phyloP scores from a whole-genome alignment of 2,113 vertebrate genomes.

The Emydura subglobosa region DNA sequence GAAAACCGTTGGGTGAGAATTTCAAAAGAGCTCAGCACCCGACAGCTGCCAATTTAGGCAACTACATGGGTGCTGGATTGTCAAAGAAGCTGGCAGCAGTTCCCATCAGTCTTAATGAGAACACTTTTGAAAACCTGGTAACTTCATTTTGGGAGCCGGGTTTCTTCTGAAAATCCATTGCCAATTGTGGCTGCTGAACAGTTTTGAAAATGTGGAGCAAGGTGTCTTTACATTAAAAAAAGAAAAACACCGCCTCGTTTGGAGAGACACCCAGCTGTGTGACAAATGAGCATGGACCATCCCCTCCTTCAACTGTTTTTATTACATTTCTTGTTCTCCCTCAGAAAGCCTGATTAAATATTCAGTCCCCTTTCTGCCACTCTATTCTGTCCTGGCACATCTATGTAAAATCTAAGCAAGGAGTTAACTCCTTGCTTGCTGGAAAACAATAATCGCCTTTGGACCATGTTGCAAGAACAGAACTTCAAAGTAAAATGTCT shows the following conservation, averaged over 20 bases:
- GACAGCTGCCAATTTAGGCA: neutral
- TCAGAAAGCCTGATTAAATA: neutral
- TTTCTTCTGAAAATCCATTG: neutral
- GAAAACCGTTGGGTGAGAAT: neutral
- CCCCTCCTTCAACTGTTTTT: neutral
- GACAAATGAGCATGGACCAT: neutral
- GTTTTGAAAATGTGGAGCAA: neutral
- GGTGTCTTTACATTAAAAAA: neutral
- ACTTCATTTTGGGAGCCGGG: fast-evolving
- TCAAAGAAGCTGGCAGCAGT: fast-evolving
- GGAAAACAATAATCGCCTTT: neutral
- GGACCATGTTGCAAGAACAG: neutral
- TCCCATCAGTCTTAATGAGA: neutral
- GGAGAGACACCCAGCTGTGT: neutral
- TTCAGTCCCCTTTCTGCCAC: neutral
- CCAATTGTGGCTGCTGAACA: fast-evolving
- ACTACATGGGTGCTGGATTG: neutral
- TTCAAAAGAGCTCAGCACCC: slow-evolving; percentile 29
- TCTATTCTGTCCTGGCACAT: neutral
- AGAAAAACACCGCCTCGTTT: neutral
- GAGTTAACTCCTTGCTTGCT: neutral
- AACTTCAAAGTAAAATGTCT: neutral
- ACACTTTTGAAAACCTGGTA: neutral
- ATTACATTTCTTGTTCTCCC: neutral
- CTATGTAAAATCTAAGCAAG: neutral